Evolutionary conservation across 30 jellyfish, hydroid and myxozoan genomes (phyloP), one percentile per base, ranked within the genome.

Genomic region (Cassiopea xamachana): DNA sequence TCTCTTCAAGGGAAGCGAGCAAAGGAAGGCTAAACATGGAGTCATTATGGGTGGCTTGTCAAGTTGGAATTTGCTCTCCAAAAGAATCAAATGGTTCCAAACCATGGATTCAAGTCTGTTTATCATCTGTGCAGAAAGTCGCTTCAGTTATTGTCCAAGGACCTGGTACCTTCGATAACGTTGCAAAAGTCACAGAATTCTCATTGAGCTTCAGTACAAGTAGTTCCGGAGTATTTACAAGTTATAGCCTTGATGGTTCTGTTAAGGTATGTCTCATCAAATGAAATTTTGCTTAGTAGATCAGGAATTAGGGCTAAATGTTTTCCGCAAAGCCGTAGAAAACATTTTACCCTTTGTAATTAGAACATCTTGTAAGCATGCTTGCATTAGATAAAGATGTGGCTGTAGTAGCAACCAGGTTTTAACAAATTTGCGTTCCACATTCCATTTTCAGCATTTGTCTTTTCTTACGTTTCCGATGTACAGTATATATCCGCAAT

Each of bases 11-110:
- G 39, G 39, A 27, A 27, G 39, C 39, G 39, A 27, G 39, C 39
- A 27, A 27, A 27, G 39, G 39, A 27, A 27, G 39, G 39, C 39
- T 27, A 27, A 27, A 27, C 39, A 27, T 27, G 39, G 39, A 27
- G 39, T 19, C 85, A 16, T 48, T 72, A 1, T 87, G 94, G 94
- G 89, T 9, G 48, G 94, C 94, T 14, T 85, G 69, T 14, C 69
- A 59, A 0, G 0, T 59, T 75, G 93, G 93, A 15, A 39, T 67
- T 16, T 85, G 93, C 67, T 16, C 60, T 7, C 87, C 86, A 1
- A 73, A 72, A 61, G 93, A 85, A 58, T 39, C 89, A 18, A 61
- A 43, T 19, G 80, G 94, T 60, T 44, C 10, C 43, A 76, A 87
- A 27, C 94, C 94, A 44, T 88, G 39, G 39, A 27, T 27, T 27